Percentiles rank a stretch among this genome's conserved stretches.
phyloP scores from a whole-genome alignment of 2,888 invertebrate species.

The Lasioglossum oenotherae region DNA sequence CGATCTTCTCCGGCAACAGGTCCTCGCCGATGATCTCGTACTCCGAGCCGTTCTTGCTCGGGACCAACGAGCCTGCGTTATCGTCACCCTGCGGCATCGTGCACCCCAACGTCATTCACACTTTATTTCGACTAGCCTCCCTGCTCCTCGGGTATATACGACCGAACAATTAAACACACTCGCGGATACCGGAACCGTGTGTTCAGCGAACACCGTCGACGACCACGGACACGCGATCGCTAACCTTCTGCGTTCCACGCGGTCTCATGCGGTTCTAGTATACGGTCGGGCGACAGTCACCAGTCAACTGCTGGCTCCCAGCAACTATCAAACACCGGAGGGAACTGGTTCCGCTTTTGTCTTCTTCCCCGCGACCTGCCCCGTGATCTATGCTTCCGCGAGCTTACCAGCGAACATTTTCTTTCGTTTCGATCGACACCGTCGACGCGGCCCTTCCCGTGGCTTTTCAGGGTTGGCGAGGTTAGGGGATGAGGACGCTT shows the following conservation, averaged over 20 bases:
- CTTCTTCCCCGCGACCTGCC: not conserved
- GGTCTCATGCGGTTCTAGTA: not conserved
- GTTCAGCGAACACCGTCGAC: not conserved
- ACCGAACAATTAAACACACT: not conserved
- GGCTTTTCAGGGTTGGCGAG: not conserved
- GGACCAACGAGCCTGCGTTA: constrained; percentile 4
- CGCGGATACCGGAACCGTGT: not conserved
- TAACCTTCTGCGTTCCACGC: constrained; percentile 8
- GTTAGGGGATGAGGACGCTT: too few relatives aligned
- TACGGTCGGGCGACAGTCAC: not conserved
- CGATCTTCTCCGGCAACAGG: constrained; percentile 17
- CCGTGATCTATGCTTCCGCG: not conserved
- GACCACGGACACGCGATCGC: not conserved
- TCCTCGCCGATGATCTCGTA: not conserved
- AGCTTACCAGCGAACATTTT: not conserved
- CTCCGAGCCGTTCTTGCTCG: not conserved
- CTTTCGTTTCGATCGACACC: not conserved
- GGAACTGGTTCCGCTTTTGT: constrained; percentile 27
- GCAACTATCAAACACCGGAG: constrained; percentile 4
- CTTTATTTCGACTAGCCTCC: not conserved
- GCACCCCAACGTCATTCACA: constrained; percentile 42
- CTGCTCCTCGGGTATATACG: not conserved
- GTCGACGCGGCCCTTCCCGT: not conserved
- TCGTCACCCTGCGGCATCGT: constrained; percentile 62
- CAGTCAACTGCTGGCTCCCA: not conserved